Evolutionary conservation across 2,888 invertebrate genomes (phyloP), one percentile per base, ranked within the genome.

Genomic region (Acleris holmiana): DNA sequence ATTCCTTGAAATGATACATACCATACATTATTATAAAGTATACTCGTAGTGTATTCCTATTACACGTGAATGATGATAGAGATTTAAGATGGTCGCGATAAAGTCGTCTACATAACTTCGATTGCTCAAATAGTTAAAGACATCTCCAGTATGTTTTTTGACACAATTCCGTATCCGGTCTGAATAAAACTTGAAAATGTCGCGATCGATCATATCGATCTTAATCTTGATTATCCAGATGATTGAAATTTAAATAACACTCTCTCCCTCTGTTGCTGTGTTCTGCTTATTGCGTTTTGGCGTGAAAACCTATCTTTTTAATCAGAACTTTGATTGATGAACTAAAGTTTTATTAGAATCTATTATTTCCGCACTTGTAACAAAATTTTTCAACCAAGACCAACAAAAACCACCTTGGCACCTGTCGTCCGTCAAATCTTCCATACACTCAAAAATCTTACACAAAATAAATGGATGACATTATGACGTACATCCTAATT

Each of bases 361-460:
- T 25, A 29, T 13, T 2, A 8, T 10, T 29, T 29, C 29, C 29
- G 29, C 10, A 29, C 10, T 29, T 29, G 10, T 3, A 13, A 10
- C 3, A 29, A 29, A 29, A 53, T 40, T 13, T 41, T 25, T 25
- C 49, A 56, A 10, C 25, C 15, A 50, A 21, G 21, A 21, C 62
- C 55, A 13, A 41, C 49, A 56, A 29, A 41, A 55, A 49, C 29
- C 49, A 15, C 17, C 44, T 46, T 50, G 25, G 44, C 56, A 46
- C 41, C 18, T 56, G 62, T 50, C 62, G 46, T 46, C 56, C 44
- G 19, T 56, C 44, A 17, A 44, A 44, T n/a, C 5, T n/a, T n/a
- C n/a, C 15, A 44, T 44, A 2, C 6, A n/a, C 44, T 44, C 44
- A 44, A 6, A 6, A 6, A 7, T 44, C 17, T 44, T 17, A n/a